These are phyloP conservation scores for Todiramphus saurophagus DNA, from an alignment of 2,113 vertebrate genomes.

Conservation along the genomic window DNA sequence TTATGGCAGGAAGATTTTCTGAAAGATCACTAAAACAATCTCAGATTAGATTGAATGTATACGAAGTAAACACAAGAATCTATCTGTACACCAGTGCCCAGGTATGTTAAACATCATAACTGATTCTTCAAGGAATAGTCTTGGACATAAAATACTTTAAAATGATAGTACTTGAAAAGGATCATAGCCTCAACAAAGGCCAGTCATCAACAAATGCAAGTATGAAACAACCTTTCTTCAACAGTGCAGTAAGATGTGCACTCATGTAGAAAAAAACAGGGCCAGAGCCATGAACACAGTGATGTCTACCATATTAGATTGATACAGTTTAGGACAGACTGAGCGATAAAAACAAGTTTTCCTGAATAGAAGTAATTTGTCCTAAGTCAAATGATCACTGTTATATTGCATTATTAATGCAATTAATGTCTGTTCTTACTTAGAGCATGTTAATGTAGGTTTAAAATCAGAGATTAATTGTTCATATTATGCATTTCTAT, in stretches of 20 bases:
- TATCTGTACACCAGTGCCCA: background rate
- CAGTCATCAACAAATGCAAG: accelerated
- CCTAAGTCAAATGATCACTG: background rate
- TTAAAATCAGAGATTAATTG: conserved; percentile 20
- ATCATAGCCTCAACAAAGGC: background rate
- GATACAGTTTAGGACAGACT: background rate
- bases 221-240: background rate
- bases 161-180: background rate
- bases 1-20: background rate
- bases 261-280: background rate
- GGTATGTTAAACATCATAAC: background rate
- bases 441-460: background rate
- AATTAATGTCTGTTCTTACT: background rate
- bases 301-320: background rate
- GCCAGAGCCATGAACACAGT: background rate
- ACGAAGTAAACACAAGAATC: background rate
- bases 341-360: background rate
- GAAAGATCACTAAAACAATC: background rate
- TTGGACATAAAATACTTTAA: background rate
- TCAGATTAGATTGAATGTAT: background rate
- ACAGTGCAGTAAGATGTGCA: background rate
- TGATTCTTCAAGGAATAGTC: background rate
- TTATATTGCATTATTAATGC: conserved; percentile 19
- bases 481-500: background rate
- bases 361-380: background rate